phyloP scores from a whole-genome alignment of 2,888 invertebrate species.

The Orthonychiurus folsomi region DNA sequence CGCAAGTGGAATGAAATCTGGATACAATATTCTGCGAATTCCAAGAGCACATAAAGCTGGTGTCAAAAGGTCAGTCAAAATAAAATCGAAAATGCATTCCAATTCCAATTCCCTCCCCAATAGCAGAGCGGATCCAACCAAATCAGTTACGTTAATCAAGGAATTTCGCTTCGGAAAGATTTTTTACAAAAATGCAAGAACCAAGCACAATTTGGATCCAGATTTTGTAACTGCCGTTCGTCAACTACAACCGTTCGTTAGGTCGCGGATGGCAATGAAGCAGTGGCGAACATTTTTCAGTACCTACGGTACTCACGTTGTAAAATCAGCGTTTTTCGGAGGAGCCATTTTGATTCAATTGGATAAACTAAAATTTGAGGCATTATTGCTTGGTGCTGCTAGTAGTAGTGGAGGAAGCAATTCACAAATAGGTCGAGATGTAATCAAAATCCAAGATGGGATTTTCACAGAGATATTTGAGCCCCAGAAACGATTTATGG shows the following conservation, averaged over 20 bases:
- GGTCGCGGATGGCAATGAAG: neutral
- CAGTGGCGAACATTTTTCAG: conserved; percentile 12
- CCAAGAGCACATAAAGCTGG: neutral
- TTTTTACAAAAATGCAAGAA: neutral
- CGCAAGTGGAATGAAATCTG: neutral
- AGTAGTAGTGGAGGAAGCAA: too few species aligned
- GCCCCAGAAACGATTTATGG: neutral
- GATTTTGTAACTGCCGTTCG: neutral
- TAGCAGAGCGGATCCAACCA: neutral
- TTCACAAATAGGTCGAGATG: too few species aligned
- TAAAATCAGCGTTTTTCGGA: conserved; percentile 7
- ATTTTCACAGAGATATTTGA: neutral
- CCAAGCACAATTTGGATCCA: neutral
- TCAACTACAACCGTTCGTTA: neutral
- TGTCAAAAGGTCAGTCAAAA: neutral
- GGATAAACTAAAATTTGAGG: neutral
- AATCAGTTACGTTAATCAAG: neutral
- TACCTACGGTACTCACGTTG: conserved; percentile 9
- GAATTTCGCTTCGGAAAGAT: neutral
- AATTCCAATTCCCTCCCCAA: neutral
- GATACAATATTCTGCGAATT: neutral
- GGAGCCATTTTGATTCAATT: conserved; percentile 7
- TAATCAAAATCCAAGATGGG: neutral
- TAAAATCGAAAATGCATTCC: neutral
- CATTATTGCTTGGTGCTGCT: neutral